phyloP scores from a whole-genome alignment of 2,113 vertebrate species.

The Mohoua ochrocephala region DNA sequence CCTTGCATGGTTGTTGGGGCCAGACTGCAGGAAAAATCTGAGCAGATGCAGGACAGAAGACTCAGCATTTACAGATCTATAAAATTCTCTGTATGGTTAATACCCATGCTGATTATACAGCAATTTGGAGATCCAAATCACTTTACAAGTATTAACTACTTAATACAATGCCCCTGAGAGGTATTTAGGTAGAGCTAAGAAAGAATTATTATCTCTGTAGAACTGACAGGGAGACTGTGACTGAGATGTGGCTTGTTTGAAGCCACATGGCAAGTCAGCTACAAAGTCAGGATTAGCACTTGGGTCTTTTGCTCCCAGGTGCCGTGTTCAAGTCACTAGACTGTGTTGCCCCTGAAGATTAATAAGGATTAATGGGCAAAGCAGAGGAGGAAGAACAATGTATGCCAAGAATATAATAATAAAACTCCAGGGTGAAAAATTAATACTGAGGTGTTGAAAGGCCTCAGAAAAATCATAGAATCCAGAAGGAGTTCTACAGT shows the following conservation, averaged over 20 bases:
- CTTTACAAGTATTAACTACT: conserved; percentile 45
- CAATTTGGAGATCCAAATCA: conserved; percentile 36
- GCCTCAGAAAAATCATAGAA: conserved; percentile 15
- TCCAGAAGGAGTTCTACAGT: background rate
- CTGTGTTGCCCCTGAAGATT: conserved; percentile 19
- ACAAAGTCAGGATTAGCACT: conserved; percentile 10
- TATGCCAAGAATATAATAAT: background rate
- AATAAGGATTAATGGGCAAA: conserved; percentile 37
- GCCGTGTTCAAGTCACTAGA: background rate
- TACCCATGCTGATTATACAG: conserved; percentile 25
- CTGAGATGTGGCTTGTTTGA: conserved; percentile 8
- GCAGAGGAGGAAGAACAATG: conserved; percentile 11
- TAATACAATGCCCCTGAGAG: conserved; percentile 29
- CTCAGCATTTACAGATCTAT: background rate
- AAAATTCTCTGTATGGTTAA: conserved; percentile 15
- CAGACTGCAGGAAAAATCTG: background rate
- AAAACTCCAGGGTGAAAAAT: conserved; percentile 15
- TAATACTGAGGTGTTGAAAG: conserved; percentile 23
- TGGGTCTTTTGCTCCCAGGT: background rate
- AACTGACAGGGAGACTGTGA: background rate
- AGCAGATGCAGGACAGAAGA: conserved; percentile 1
- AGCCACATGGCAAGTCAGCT: background rate
- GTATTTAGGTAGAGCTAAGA: conserved; percentile 30
- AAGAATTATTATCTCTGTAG: conserved; percentile 37
- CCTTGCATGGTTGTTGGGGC: background rate